Conservation (phyloP, 2,888 invertebrate genomes). For the Tiliacea aurago region DNA sequence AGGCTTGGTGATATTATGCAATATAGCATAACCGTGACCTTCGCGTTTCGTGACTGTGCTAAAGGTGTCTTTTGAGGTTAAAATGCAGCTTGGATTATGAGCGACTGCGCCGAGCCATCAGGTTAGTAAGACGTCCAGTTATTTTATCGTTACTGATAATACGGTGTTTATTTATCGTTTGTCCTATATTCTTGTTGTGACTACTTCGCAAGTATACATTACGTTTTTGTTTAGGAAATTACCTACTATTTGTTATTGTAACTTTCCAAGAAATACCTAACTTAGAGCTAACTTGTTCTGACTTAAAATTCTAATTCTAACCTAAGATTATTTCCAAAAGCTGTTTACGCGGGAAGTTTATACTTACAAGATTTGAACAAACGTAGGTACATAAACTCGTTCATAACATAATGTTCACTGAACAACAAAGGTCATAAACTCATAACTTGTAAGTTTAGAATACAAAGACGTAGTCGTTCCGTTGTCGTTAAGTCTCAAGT, state of each 20-base stretch:
- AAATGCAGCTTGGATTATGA: conserved; percentile 90
- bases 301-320: conserved; percentile 43
- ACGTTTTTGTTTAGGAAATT: conserved; percentile 27
- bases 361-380: neutral
- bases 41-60: conserved; percentile 86
- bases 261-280: conserved; percentile 16
- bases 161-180: conserved; percentile 81
- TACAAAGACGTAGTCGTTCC: conserved; percentile 60
- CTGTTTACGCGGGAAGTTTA: conserved; percentile 52
- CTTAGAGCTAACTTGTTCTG: conserved; percentile 24
- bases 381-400: conserved; percentile 16
- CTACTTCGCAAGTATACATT: conserved; percentile 59
- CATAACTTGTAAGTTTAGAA: conserved; percentile 39
- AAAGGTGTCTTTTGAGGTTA: conserved; percentile 89
- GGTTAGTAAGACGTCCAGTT: conserved; percentile 85
- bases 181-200: conserved; percentile 79
- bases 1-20: conserved; percentile 88
- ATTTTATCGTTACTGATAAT: conserved; percentile 83
- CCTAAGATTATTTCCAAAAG: conserved; percentile 33
- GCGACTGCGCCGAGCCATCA: conserved; percentile 88
- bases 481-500: conserved; percentile 55
- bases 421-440: conserved; percentile 35
- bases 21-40: conserved; percentile 89
- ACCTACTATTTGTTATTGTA: conserved; percentile 50
- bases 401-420: conserved; percentile 21